Evolutionary conservation across 2,113 vertebrate species (phyloP), one percentile per base, ranked within the genome.

Genomic region (Phaethon lepturus): DNA sequence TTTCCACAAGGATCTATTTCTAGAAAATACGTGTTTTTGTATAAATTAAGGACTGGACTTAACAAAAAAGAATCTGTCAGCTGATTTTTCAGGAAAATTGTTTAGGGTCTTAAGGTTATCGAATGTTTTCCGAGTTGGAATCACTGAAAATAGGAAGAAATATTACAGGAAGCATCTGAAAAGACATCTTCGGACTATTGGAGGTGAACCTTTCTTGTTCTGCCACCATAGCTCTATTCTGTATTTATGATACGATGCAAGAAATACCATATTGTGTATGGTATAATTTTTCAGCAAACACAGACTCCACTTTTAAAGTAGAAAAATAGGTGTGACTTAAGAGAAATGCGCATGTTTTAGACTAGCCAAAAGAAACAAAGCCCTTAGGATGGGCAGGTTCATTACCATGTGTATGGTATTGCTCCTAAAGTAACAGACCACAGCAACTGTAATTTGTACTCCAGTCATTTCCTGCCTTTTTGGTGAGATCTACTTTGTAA

Each of bases 201-300:
- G 13, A 11, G 7, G 26, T 44, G 44, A 64, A 38, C 11, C 0
- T 2, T 66, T 78, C 40, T 47, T 67, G 3, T 77, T 86, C 25
- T 84, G n/a, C 24, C 14, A 35, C 38, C 5, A 4, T 14, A 28
- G n/a, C 14, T 58, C 66, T 69, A 59, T 31, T 68, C 24, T 50
- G 8, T 71, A 9, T 86, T 62, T 38, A 25, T 7, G 2, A 2
- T 18, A 69, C 84, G 16, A 58, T 64, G 45, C 29, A 56, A 55
- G 45, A 87, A 66, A 20, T 66, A 44, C 22, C 3, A 5, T 76
- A 19, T 7, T 0, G 0, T 40, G 31, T 8, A 68, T 59, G 24
- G 12, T 45, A 29, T 60, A 50, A 24, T 69, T 86, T 73, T 86
- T 84, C 59, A 74, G 19, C 45, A 68, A 81, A 53, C 3, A 1